These are phyloP conservation scores for Sinotaia quadrata DNA, from an alignment of 2,888 invertebrate species.

Conservation along the genomic window DNA sequence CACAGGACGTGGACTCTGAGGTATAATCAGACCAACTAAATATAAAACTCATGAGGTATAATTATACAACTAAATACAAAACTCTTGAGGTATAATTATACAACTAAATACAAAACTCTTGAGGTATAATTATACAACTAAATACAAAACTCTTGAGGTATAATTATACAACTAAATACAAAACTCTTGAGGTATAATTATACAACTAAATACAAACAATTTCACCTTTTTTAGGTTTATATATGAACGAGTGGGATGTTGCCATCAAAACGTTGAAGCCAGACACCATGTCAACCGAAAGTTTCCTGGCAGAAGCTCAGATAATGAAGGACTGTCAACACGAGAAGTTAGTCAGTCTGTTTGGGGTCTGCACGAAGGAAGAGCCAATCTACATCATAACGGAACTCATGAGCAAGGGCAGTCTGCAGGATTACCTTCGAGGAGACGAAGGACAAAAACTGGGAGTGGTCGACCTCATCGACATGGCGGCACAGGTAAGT, in stretches of 20 bases:
- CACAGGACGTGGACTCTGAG: too few species aligned
- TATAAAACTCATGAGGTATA: too few species aligned
- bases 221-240: conserved; percentile 78
- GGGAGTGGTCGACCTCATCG: conserved; percentile 78
- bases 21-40: too few species aligned
- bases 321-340: conserved; percentile 99
- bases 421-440: conserved; percentile 90
- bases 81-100: too few species aligned
- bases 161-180: too few species aligned
- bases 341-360: conserved; percentile 91
- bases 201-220: too few species aligned
- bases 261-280: conserved; percentile 96
- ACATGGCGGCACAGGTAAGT: conserved; percentile 89
- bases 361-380: conserved; percentile 92
- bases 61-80: too few species aligned
- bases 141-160: too few species aligned
- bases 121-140: too few species aligned
- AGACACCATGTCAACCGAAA: conserved; percentile 90
- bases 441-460: conserved; percentile 83
- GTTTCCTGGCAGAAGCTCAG: conserved; percentile 96
- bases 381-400: conserved; percentile 94
- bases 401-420: conserved; percentile 96
- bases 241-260: conserved; percentile 95
- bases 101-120: too few species aligned
- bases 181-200: too few species aligned